A percentile compares a stretch with the other conserved stretches of the same genome.
These are phyloP conservation scores for Creontiades dilutus DNA, from an alignment of 2,888 invertebrate species.

Conservation along the genomic window DNA sequence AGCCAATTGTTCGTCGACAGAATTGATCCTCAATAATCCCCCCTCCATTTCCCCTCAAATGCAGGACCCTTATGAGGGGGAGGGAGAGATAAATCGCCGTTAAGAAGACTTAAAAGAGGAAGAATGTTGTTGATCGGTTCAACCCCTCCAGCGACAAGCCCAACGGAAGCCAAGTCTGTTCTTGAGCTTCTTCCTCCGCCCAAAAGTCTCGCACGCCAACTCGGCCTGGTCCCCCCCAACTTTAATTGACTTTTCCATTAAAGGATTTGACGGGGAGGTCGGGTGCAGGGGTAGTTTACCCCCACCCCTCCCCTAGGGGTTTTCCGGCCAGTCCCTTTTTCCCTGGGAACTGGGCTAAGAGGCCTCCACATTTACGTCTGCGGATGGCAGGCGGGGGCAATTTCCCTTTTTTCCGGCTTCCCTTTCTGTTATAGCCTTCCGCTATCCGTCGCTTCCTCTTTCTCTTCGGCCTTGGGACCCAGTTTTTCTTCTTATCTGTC, in stretches of 20 bases:
- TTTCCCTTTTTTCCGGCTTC: background rate
- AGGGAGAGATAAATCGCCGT: too few relatives aligned
- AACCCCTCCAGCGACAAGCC: background rate
- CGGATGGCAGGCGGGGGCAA: background rate
- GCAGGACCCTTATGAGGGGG: too few relatives aligned
- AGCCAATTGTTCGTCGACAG: too few relatives aligned
- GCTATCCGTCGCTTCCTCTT: background rate
- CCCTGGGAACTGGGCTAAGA: background rate
- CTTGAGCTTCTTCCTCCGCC: background rate
- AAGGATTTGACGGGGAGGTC: background rate
- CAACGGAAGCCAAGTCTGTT: background rate
- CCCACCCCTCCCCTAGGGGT: background rate
- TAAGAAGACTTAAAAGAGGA: too few relatives aligned
- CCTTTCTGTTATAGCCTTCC: background rate
- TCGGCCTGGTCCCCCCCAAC: background rate
- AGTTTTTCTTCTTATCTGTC: slow-evolving; percentile 39
- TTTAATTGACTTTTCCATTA: slow-evolving; percentile 42
- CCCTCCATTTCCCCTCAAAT: too few relatives aligned
- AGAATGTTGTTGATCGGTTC: background rate
- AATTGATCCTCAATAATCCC: too few relatives aligned
- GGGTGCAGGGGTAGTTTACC: background rate
- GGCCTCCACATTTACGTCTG: slow-evolving; percentile 36
- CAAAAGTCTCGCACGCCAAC: background rate
- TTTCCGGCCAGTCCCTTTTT: background rate
- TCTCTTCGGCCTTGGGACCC: background rate